A percentile compares a stretch with the other conserved stretches of the same genome.
Evolutionary conservation across 2,113 vertebrate species (phyloP).

Genomic region (Dasypus novemcinctus): DNA sequence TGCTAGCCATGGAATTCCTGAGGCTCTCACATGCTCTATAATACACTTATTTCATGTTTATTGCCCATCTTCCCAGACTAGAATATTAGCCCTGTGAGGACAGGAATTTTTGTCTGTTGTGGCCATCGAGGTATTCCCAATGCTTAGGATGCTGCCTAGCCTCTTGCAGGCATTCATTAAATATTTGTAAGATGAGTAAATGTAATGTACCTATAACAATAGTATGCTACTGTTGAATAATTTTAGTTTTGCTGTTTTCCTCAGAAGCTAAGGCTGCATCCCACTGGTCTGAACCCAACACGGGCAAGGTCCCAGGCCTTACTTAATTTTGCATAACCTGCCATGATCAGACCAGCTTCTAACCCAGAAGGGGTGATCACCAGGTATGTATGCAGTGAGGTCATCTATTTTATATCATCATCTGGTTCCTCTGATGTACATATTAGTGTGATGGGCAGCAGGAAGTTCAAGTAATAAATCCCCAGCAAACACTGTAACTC

Average conservation of each 20-base stretch:
- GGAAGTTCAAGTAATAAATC: background rate
- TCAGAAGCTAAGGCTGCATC: background rate
- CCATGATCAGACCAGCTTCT: background rate
- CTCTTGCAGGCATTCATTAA: background rate
- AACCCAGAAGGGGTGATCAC: background rate
- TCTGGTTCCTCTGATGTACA: background rate
- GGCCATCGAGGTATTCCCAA: background rate
- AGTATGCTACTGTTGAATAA: background rate
- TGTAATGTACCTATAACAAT: background rate
- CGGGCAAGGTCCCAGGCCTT: background rate
- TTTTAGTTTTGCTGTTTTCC: background rate
- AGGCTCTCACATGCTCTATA: background rate
- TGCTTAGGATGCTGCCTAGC: background rate
- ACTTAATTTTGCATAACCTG: fast-evolving
- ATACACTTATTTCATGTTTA: no score
- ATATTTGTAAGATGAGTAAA: background rate
- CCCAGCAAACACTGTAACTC: background rate
- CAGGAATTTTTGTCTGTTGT: background rate
- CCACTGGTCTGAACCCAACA: no score
- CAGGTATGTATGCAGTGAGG: background rate
- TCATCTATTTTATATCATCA: background rate
- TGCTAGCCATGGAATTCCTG: background rate
- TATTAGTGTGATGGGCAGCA: background rate
- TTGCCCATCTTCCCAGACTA: background rate
- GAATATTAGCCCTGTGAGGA: no score